Conservation (phyloP, 2,113 vertebrate species). For the Pimephales promelas region DNA sequence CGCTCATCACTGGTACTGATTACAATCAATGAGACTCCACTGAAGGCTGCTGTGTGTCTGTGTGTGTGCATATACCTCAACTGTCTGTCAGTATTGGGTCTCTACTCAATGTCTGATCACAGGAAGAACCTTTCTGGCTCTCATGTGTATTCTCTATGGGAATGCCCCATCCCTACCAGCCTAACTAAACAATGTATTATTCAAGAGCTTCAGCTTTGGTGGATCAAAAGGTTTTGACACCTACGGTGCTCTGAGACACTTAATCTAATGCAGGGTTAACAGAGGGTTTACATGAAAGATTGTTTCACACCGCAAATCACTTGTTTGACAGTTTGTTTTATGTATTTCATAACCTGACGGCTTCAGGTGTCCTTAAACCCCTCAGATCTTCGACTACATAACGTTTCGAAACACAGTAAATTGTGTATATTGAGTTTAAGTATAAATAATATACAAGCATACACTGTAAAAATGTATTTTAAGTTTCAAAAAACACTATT, state of each 20-base stretch:
- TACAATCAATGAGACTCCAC: constrained; percentile 31
- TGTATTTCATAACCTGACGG: background rate
- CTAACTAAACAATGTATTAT: constrained; percentile 78
- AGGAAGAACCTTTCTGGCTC: constrained; percentile 30
- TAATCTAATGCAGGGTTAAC: constrained; percentile 45
- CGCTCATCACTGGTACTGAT: constrained; percentile 41
- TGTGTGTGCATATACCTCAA: background rate
- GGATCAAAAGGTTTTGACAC: constrained; percentile 68
- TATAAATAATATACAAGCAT: no score
- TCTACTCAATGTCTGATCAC: constrained; percentile 32
- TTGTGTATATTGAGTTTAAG: background rate
- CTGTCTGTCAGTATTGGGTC: constrained; percentile 28
- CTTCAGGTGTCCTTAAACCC: background rate
- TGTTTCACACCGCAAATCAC: constrained; percentile 22
- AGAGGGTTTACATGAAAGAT: constrained; percentile 37
- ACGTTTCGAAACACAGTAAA: background rate
- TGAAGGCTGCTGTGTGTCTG: background rate
- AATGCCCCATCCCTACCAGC: constrained; percentile 67
- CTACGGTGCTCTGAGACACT: constrained; percentile 46
- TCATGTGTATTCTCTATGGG: constrained; percentile 54
- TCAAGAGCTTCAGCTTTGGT: constrained; percentile 58
- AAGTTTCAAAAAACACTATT: no score
- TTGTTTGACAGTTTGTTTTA: constrained; percentile 26
- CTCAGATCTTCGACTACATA: background rate
- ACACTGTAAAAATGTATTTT: no score